Conservation (phyloP, 2,113 vertebrate species). For the Lasiurus cinereus region DNA sequence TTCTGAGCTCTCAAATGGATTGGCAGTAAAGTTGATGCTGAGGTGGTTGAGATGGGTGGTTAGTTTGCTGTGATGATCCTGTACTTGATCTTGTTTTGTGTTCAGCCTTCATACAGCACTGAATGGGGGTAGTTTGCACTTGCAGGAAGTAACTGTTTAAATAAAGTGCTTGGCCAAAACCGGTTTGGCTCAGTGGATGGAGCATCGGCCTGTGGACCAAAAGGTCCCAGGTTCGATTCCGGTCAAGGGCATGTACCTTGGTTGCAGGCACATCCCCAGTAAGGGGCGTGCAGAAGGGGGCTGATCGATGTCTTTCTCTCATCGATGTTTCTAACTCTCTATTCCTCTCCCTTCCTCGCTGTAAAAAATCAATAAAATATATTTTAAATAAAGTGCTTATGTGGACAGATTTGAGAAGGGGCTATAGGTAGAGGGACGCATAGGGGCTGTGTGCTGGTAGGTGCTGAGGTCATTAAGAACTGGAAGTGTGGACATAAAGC, state of each 20-base stretch:
- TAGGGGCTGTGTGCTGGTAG: neutral
- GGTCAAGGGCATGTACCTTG: too few relatives aligned
- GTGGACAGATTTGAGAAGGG: neutral
- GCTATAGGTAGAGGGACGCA: rapidly evolving
- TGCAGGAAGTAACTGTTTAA: neutral
- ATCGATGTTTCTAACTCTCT: too few relatives aligned
- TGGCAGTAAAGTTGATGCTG: neutral
- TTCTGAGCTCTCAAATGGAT: neutral
- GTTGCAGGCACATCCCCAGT: too few relatives aligned
- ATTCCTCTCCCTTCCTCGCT: too few relatives aligned
- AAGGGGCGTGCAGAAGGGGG: too few relatives aligned
- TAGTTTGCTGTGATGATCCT: neutral
- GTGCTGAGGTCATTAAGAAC: neutral
- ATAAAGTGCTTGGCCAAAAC: neutral
- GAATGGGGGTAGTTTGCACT: neutral
- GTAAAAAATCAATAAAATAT: too few relatives aligned
- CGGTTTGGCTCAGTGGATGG: too few relatives aligned
- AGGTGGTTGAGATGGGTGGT: neutral
- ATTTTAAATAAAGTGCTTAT: neutral
- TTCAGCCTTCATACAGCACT: too few relatives aligned
- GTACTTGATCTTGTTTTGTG: neutral
- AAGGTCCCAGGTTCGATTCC: too few relatives aligned
- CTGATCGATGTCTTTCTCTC: too few relatives aligned
- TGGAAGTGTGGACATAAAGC: rapidly evolving
- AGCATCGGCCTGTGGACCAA: too few relatives aligned